These are phyloP conservation scores for Meloidogyne exigua DNA, from an alignment of 1,140 invertebrate genomes.

Conservation along the genomic window DNA sequence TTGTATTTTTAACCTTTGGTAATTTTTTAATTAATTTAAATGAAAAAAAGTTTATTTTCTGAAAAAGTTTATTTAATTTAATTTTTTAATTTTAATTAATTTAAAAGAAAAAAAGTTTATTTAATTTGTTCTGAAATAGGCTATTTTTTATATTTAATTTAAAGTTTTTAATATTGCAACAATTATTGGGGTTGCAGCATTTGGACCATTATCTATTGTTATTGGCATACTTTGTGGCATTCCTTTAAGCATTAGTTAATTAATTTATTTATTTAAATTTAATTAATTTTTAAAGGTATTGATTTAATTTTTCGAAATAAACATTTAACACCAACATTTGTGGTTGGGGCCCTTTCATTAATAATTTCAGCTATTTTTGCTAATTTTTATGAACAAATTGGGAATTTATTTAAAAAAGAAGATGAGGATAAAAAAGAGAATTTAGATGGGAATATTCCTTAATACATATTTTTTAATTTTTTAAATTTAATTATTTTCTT, in stretches of 20 bases:
- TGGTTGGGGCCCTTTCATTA: slow-evolving; percentile 48
- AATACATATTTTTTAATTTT: background rate
- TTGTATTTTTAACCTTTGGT: slow-evolving; percentile 39
- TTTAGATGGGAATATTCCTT: no score
- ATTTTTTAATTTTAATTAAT: no score
- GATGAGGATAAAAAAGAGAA: background rate
- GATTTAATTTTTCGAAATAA: slow-evolving; percentile 50
- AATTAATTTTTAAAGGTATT: slow-evolving; percentile 33
- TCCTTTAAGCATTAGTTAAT: slow-evolving; percentile 48
- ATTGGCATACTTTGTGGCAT: slow-evolving; percentile 58
- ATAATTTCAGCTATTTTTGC: slow-evolving; percentile 50
- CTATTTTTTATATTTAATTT: background rate
- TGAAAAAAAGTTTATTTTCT: no score
- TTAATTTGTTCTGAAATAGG: no score
- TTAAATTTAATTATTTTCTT: no score
- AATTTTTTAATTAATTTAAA: no score
- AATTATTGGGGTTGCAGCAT: slow-evolving; percentile 57
- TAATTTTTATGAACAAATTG: slow-evolving; percentile 35
- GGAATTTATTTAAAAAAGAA: background rate
- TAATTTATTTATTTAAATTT: slow-evolving; percentile 3
- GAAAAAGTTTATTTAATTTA: no score
- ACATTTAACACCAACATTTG: slow-evolving; percentile 39
- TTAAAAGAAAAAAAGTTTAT: no score
- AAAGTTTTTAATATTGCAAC: slow-evolving; percentile 56
- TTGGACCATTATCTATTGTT: slow-evolving; percentile 54